Evolutionary conservation across 2,888 invertebrate genomes (phyloP), one percentile per base, ranked within the genome.

Genomic region (Xylota sylvarum): DNA sequence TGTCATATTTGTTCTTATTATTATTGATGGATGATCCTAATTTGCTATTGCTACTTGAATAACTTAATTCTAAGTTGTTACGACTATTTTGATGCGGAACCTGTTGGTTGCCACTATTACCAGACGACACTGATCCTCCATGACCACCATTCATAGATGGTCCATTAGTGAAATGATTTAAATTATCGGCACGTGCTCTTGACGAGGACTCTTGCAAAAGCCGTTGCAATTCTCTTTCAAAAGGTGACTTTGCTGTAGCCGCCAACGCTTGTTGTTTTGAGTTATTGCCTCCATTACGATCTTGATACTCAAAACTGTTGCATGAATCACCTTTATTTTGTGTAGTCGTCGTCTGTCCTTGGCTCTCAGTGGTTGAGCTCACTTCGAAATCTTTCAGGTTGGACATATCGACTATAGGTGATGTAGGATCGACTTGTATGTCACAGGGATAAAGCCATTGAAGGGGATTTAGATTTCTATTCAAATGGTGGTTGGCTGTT

Each of bases 151-250:
- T 87, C 17, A 69, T 17, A 6, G 77, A 60, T 5, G 89, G 83
- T 5, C 81, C 88, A 87, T 88, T 89, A 78, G 74, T 84, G 84
- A 85, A 72, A 78, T 88, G 69, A 85, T 89, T 56, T 89, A 88
- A 56, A 60, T 84, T 88, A 5, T 89, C 89, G 37, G 90, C 90
- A 52, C 92, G 91, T 6, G 91, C 89, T 48, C 91, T 88, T 46
- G 92, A 90, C 30, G 86, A 88, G 4, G 93, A 93, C 88, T 96
- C 96, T 89, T 96, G 96, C 88, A 96, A 93, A 89, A 96, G 94
- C 91, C 96, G 95, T 92, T 96, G 96, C 89, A 97, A 95, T 92
- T 96, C 96, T 90, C 96, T 94, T 93, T 96, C 96, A 91, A 96
- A 96, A 23, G 96, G 96, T 70, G 95, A 95, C 87, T 92, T 92